Evolutionary conservation across 2,888 invertebrate species (phyloP).

Genomic region (Cantharis flavilabris): DNA sequence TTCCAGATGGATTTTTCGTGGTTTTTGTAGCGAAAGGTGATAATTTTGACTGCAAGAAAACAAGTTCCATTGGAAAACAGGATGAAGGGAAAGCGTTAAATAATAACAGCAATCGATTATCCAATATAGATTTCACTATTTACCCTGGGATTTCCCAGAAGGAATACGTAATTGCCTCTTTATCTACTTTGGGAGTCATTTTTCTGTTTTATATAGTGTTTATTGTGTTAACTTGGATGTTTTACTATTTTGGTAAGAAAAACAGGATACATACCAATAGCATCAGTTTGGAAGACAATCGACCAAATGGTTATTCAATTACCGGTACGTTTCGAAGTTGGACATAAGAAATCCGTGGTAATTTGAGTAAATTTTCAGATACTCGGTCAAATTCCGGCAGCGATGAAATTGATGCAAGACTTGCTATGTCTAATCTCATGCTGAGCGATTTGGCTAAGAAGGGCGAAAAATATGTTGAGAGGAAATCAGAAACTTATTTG

Average conservation of each 20-base stretch:
- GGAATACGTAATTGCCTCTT: conserved; percentile 65
- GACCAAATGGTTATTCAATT: neutral
- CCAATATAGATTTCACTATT: conserved; percentile 58
- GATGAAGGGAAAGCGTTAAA: conserved; percentile 17
- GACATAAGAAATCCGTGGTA: neutral
- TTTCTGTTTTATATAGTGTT: conserved; percentile 59
- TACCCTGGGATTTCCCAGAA: conserved; percentile 62
- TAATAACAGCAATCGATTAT: conserved; percentile 39
- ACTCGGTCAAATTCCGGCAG: neutral
- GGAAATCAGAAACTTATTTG: conserved; percentile 69
- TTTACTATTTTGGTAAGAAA: conserved; percentile 24
- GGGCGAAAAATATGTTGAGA: conserved; percentile 45
- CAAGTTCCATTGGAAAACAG: conserved; percentile 47
- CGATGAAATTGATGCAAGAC: conserved; percentile 7
- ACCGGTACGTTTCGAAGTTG: neutral
- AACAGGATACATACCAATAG: neutral
- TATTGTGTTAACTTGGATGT: conserved; percentile 50
- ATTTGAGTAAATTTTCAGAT: neutral
- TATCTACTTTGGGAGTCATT: conserved; percentile 61
- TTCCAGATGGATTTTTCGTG: conserved; percentile 74
- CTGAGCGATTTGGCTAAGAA: neutral
- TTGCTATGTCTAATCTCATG: neutral
- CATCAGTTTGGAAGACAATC: neutral
- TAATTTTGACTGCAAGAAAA: conserved; percentile 61
- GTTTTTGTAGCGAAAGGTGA: conserved; percentile 76